Evolutionary conservation across 2,113 vertebrate genomes (phyloP).

Genomic region (Anthoscopus minutus): DNA sequence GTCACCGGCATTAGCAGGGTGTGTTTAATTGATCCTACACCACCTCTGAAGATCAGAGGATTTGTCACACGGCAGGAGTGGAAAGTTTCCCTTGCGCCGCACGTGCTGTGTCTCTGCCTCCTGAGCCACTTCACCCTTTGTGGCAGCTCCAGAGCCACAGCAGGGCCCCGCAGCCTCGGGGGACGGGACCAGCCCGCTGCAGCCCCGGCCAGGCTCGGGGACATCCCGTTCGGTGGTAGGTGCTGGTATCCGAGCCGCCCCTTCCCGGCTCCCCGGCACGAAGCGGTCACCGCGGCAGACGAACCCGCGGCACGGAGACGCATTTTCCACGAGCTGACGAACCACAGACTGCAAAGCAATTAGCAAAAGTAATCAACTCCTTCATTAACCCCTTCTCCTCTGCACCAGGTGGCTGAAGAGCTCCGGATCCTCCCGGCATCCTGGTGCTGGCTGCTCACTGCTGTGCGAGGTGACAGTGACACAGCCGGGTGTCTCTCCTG

Average conservation of each 20-base stretch:
- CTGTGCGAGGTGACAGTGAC: background rate
- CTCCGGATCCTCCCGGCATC: accelerated
- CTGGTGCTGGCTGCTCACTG: accelerated
- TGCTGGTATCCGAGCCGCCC: background rate
- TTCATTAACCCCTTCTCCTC: slow-evolving; percentile 6
- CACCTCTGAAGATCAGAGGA: background rate
- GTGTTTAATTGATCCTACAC: background rate
- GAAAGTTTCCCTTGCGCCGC: background rate
- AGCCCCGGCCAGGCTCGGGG: accelerated
- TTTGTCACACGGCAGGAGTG: background rate
- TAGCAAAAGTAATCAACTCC: slow-evolving; percentile 54
- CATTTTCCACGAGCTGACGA: slow-evolving; percentile 33
- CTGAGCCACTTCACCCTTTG: accelerated
- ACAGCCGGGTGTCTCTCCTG: accelerated
- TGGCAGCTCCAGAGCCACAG: background rate
- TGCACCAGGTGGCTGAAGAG: background rate
- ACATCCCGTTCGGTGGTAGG: accelerated
- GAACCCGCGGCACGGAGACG: slow-evolving; percentile 27
- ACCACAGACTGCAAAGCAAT: slow-evolving; percentile 52
- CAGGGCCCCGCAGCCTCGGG: accelerated
- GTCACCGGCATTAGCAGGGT: background rate
- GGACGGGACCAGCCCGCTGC: accelerated
- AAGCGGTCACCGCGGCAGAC: background rate
- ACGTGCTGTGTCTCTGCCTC: accelerated
- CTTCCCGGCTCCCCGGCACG: background rate